Percentiles rank a stretch among this genome's conserved stretches.
phyloP scores from a whole-genome alignment of 2,888 invertebrate genomes.

The Xestoiulus laeticollis region DNA sequence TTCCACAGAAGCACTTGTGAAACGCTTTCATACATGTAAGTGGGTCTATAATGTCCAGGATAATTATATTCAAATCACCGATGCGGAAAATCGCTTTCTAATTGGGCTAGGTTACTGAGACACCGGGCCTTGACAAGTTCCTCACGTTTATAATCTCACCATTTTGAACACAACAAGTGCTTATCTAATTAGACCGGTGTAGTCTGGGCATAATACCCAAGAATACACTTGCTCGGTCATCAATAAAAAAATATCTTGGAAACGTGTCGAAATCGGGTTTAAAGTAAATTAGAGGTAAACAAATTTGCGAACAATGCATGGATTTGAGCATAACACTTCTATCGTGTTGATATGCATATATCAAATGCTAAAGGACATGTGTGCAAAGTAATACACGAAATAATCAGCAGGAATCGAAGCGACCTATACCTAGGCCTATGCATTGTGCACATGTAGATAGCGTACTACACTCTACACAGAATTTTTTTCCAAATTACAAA shows the following conservation, averaged over 20 bases:
- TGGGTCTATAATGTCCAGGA: background rate
- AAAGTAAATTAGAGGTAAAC: background rate
- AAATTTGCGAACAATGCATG: background rate
- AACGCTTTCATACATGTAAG: background rate
- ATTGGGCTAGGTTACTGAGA: slow-evolving; percentile 16
- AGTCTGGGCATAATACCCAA: background rate
- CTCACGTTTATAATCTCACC: background rate
- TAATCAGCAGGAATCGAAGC: no score
- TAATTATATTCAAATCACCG: background rate
- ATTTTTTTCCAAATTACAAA: no score
- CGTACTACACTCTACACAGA: no score
- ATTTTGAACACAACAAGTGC: background rate
- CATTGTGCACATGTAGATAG: no score
- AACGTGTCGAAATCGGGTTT: background rate
- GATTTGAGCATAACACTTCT: background rate
- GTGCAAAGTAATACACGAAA: no score
- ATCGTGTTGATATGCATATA: background rate
- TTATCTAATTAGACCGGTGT: background rate
- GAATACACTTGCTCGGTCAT: background rate
- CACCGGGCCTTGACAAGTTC: background rate
- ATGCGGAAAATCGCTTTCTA: slow-evolving; percentile 11
- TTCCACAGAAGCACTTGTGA: background rate
- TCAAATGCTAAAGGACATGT: background rate
- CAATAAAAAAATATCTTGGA: background rate
- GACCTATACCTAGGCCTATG: no score